phyloP scores from a whole-genome alignment of 92 coral and sea anemone genomes.

The Epizoanthus scotinus region DNA sequence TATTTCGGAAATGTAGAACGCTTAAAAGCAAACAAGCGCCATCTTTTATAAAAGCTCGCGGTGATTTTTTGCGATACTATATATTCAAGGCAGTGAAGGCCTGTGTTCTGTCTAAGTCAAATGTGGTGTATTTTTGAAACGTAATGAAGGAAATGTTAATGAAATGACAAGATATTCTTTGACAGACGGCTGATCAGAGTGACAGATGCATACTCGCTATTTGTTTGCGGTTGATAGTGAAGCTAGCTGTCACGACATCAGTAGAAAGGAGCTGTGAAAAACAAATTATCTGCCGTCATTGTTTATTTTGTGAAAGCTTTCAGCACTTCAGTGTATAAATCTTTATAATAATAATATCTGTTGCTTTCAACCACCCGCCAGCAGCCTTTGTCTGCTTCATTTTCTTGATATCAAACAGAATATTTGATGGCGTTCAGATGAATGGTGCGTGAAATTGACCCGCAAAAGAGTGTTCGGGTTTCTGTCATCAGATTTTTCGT shows the following conservation, averaged over 20 bases:
- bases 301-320: conserved; percentile 80
- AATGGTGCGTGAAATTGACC: conserved; percentile 6
- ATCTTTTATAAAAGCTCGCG: conserved; percentile 10
- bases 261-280: conserved; percentile 82
- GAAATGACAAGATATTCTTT: conserved; percentile 63
- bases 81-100: not conserved
- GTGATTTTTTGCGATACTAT: conserved; percentile 3
- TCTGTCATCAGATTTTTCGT: conserved; percentile 20
- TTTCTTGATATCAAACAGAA: conserved; percentile 59
- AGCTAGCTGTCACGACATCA: conserved; percentile 86
- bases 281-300: conserved; percentile 76
- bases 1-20: conserved; percentile 19
- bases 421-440: conserved; percentile 47
- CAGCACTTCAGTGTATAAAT: conserved; percentile 72
- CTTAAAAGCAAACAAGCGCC: conserved; percentile 31
- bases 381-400: conserved; percentile 49
- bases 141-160: conserved; percentile 73
- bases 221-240: conserved; percentile 77
- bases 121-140: conserved; percentile 55
- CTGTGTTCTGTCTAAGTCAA: conserved; percentile 25
- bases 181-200: conserved; percentile 68
- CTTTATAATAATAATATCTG: conserved; percentile 55
- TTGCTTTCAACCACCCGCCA: conserved; percentile 74
- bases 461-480: not conserved
- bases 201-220: conserved; percentile 68